Percentiles rank a stretch among this genome's conserved stretches.
These are phyloP conservation scores for Karalla daura DNA, from an alignment of 2,797 vertebrate genomes.

Conservation along the genomic window DNA sequence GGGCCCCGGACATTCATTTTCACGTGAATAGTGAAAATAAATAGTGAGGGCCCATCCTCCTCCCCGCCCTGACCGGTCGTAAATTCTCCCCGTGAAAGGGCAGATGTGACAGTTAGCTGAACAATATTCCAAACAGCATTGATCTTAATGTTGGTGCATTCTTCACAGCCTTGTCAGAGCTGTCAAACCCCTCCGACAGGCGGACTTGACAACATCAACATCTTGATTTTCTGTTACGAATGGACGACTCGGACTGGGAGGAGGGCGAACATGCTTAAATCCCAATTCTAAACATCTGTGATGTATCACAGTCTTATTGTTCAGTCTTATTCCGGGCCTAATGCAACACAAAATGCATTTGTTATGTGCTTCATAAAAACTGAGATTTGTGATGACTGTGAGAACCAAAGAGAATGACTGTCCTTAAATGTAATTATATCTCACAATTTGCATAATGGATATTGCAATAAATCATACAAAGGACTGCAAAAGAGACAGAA, in stretches of 20 bases:
- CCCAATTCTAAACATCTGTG: not conserved
- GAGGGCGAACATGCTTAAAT: slow-evolving; percentile 6
- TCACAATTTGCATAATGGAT: no score
- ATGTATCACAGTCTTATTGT: slow-evolving; percentile 8
- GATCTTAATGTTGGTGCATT: slow-evolving; percentile 75
- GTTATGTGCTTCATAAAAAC: no score
- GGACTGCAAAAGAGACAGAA: slow-evolving; percentile 19
- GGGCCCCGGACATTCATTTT: slow-evolving; percentile 51
- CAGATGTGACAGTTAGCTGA: slow-evolving; percentile 75
- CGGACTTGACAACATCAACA: slow-evolving; percentile 73
- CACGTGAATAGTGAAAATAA: slow-evolving; percentile 58
- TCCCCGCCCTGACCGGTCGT: slow-evolving; percentile 61
- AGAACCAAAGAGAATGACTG: no score
- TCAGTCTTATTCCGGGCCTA: slow-evolving; percentile 39
- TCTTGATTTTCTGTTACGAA: slow-evolving; percentile 76
- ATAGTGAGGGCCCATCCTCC: slow-evolving; percentile 51
- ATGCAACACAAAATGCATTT: no score
- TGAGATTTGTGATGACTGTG: no score
- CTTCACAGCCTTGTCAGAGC: slow-evolving; percentile 77
- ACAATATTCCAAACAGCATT: slow-evolving; percentile 74
- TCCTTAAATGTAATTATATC: no score
- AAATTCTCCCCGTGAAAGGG: slow-evolving; percentile 74
- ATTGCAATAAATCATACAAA: slow-evolving; percentile 41
- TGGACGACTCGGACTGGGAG: slow-evolving; percentile 32
- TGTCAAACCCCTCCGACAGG: slow-evolving; percentile 71